Evolutionary conservation across 2,113 vertebrate genomes (phyloP).

Genomic region (Tragelaphus buxtoni): DNA sequence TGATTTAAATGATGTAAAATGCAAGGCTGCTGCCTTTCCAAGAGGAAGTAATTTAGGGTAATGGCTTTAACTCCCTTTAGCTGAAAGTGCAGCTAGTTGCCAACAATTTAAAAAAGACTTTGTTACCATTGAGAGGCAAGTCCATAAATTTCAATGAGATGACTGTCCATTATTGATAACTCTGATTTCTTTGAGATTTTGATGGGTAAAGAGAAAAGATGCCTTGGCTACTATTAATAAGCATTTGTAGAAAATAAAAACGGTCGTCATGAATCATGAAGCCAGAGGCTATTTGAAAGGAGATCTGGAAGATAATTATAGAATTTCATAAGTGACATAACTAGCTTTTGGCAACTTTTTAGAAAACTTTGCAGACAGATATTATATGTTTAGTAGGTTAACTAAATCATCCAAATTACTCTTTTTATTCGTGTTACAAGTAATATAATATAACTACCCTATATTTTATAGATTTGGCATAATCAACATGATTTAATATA

Average conservation of each 20-base stretch:
- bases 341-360: constrained; percentile 30
- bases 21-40: constrained; percentile 13
- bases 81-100: not conserved
- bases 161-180: not conserved
- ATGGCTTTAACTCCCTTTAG: not conserved
- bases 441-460: constrained; percentile 30
- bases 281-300: constrained; percentile 1
- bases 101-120: constrained; percentile 18
- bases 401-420: constrained; percentile 36
- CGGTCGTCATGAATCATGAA: not conserved
- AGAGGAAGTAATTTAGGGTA: constrained; percentile 38
- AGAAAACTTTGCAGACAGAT: constrained; percentile 47
- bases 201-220: not conserved
- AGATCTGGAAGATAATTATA: constrained; percentile 25
- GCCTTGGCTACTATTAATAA: constrained; percentile 23
- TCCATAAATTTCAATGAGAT: not conserved
- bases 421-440: constrained; percentile 34
- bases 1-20: constrained; percentile 13
- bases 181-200: not conserved
- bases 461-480: constrained; percentile 37
- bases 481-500: constrained; percentile 43
- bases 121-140: not conserved
- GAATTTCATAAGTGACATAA: constrained; percentile 9
- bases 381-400: constrained; percentile 29
- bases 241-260: not conserved